A percentile compares a stretch with the other conserved stretches of the same genome.
phyloP scores from a whole-genome alignment of 2,797 vertebrate species.

The Macropus fuliginosus region DNA sequence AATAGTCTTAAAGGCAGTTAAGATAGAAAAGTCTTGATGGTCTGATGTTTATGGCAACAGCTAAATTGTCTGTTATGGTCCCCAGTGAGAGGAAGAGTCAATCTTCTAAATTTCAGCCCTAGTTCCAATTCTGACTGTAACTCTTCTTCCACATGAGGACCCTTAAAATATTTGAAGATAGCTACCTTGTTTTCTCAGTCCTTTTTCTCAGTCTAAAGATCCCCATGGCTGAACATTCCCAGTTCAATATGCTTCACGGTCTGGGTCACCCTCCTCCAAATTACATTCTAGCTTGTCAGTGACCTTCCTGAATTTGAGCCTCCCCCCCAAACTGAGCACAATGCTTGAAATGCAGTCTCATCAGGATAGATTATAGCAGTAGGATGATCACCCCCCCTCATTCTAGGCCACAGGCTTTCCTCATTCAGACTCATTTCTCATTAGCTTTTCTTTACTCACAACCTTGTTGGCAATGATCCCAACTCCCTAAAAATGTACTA shows the following conservation, averaged over 20 bases:
- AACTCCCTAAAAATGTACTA: background rate
- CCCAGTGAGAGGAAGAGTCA: background rate
- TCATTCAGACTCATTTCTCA: background rate
- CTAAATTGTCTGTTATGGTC: background rate
- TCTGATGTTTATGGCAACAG: background rate
- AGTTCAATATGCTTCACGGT: background rate
- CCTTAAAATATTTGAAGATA: background rate
- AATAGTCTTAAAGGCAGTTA: background rate
- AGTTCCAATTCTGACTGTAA: background rate
- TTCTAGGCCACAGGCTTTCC: background rate
- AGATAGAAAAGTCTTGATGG: background rate
- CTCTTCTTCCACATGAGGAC: background rate
- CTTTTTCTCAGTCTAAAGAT: background rate
- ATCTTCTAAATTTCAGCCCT: background rate
- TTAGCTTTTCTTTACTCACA: background rate
- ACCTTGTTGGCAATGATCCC: background rate
- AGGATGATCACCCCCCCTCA: background rate
- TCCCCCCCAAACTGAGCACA: background rate
- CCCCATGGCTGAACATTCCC: background rate
- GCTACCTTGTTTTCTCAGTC: background rate
- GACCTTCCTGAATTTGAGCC: background rate
- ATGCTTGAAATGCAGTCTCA: background rate
- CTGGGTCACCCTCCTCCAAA: background rate
- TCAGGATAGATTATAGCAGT: background rate
- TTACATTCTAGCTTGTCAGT: background rate